Evolutionary conservation across 2,113 vertebrate genomes (phyloP), one percentile per base, ranked within the genome.

Genomic region (Cynocephalus volans): DNA sequence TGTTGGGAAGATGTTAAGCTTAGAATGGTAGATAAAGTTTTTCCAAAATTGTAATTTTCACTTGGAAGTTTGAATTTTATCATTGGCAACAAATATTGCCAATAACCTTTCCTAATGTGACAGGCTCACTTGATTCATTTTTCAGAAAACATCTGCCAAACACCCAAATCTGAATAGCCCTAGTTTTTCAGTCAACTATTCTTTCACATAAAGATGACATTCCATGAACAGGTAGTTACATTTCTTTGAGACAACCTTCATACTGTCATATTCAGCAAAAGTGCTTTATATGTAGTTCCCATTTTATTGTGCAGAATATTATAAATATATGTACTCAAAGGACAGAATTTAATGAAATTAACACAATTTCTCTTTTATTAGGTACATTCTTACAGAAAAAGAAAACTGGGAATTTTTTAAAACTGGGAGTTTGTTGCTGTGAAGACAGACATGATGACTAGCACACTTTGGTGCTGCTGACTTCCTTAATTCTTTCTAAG

Each of bases 41-140:
- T 67, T 60, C 65, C 41, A 84, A 82, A 82, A 76, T 73, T 81
- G 19, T 77, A n/a, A 54, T 82, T 86, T 81, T 77, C 26, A 28
- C 72, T 90, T 77, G 41, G 76, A 72, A 83, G 23, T 64, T 76
- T 70, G 36, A 65, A 28, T 89, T 54, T 72, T 90, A 83, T 50
- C 21, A 60, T 56, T 81, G 60, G 26, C 64, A 80, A 82, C 48
- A 85, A 82, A 81, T n/a, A n/a, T 28, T 64, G 45, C 77, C 36
- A 90, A 4, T 69, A 70, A 52, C 70, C 48, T 70, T 93, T 28
- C 31, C 92, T 54, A 48, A 85, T 79, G 56, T 81, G 60, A 72
- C 70, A 97, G 76, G 1, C 36, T 94, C 14, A 31, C 8, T 73
- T 62, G 87, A 56, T 21, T 83, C 52, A 67, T 67, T 93, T 90